Percentiles rank a stretch among this genome's conserved stretches.
Evolutionary conservation across 2,797 vertebrate species (phyloP).

Genomic region (Halcyon badia): DNA sequence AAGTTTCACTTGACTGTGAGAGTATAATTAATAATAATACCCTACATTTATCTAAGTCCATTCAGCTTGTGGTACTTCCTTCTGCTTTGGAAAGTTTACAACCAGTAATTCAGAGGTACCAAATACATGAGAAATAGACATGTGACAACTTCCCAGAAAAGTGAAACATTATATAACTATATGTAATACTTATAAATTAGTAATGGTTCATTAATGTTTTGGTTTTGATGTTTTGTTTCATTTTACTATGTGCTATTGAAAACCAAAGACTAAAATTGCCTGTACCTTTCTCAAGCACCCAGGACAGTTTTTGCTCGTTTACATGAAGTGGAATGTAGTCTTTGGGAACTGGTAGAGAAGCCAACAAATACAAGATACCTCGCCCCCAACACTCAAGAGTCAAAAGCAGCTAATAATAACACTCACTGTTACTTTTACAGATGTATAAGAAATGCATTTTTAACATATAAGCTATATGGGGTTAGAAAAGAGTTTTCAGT

Average conservation of each 20-base stretch:
- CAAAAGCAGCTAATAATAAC: neutral
- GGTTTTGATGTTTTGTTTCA: neutral
- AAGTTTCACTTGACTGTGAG: neutral
- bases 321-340: neutral
- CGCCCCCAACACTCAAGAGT: neutral
- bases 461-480: neutral
- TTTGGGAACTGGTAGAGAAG: neutral
- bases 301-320: neutral
- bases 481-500: neutral
- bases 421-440: neutral
- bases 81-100: neutral
- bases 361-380: neutral
- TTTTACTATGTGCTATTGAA: neutral
- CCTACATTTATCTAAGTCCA: neutral
- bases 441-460: neutral
- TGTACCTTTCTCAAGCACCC: neutral
- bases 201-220: neutral
- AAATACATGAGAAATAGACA: neutral
- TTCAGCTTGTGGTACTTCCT: neutral
- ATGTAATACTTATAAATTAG: neutral
- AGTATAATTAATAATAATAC: neutral
- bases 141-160: neutral
- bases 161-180: neutral
- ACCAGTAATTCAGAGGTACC: neutral
- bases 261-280: neutral